Conservation (phyloP, 2,888 invertebrate genomes). For the Cosmorhoe ocellata region DNA sequence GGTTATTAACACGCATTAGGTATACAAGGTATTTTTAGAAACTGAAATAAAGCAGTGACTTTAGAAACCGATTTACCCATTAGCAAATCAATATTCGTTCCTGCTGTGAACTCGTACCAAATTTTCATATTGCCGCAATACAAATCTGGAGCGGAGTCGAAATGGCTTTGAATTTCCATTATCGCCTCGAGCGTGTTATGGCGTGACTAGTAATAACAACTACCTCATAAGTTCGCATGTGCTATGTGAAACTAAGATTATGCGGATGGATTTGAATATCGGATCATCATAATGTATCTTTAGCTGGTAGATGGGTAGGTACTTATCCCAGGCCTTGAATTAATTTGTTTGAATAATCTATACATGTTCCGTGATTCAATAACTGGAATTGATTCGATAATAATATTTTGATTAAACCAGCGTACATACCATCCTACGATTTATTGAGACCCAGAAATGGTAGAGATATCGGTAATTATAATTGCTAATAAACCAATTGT, state of each 20-base stretch:
- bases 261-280: conserved; percentile 32
- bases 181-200: conserved; percentile 28
- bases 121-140: conserved; percentile 30
- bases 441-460: too few relatives aligned
- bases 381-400: conserved; percentile 3
- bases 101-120: conserved; percentile 19
- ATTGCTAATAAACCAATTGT: too few relatives aligned
- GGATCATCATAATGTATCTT: conserved; percentile 17
- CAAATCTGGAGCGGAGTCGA: conserved; percentile 26
- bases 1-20: conserved; percentile 2
- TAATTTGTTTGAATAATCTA: conserved; percentile 29
- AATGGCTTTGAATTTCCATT: conserved; percentile 33
- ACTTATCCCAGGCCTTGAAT: conserved; percentile 20
- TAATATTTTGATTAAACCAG: neutral
- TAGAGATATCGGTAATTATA: too few relatives aligned
- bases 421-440: too few relatives aligned
- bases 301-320: neutral
- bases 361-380: conserved; percentile 4
- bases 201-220: conserved; percentile 30
- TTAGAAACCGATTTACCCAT: conserved; percentile 16
- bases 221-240: conserved; percentile 28
- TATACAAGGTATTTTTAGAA: neutral
- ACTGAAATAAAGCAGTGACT: conserved; percentile 6
- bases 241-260: conserved; percentile 23
- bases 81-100: conserved; percentile 24